phyloP scores from a whole-genome alignment of 2,113 vertebrate species.

The Speoplatyrhinus poulsoni region DNA sequence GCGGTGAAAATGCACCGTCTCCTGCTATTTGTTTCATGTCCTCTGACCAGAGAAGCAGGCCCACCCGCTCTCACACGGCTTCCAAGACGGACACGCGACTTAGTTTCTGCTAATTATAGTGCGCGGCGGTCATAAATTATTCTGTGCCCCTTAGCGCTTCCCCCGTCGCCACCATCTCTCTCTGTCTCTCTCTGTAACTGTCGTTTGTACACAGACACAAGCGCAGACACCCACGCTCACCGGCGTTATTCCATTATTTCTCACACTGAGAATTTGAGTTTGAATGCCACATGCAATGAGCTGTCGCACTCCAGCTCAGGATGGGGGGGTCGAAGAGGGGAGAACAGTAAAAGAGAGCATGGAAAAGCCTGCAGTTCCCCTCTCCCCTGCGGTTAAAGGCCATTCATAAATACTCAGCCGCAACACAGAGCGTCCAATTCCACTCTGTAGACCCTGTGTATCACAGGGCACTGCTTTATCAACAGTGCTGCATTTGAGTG shows the following conservation, averaged over 20 bases:
- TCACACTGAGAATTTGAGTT: slow-evolving; percentile 30
- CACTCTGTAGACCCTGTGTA: neutral
- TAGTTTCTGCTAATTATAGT: slow-evolving; percentile 77
- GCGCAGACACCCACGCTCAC: slow-evolving; percentile 9
- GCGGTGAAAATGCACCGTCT: neutral
- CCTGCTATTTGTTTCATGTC: slow-evolving; percentile 40
- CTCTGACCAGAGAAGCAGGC: slow-evolving; percentile 49
- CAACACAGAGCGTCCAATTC: slow-evolving; percentile 31
- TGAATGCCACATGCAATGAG: slow-evolving; percentile 41
- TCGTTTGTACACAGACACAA: slow-evolving; percentile 18
- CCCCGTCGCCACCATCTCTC: slow-evolving; percentile 8
- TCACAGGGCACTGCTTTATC: slow-evolving; percentile 15
- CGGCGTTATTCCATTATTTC: slow-evolving; percentile 58
- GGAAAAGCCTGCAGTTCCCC: slow-evolving; percentile 54
- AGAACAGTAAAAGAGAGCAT: slow-evolving; percentile 21
- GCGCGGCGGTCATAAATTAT: slow-evolving; percentile 70
- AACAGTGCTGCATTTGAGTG: neutral
- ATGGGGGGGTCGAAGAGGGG: slow-evolving; percentile 8
- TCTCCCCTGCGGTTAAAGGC: slow-evolving; percentile 54
- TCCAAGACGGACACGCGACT: slow-evolving; percentile 64
- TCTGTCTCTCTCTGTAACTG: neutral
- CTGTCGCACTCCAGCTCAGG: slow-evolving; percentile 13
- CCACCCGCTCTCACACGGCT: slow-evolving; percentile 52
- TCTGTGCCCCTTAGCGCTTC: slow-evolving; percentile 40
- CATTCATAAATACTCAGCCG: slow-evolving; percentile 60